A percentile compares a stretch with the other conserved stretches of the same genome.
Evolutionary conservation across 2,797 vertebrate genomes (phyloP).

Genomic region (Saxicola maurus): DNA sequence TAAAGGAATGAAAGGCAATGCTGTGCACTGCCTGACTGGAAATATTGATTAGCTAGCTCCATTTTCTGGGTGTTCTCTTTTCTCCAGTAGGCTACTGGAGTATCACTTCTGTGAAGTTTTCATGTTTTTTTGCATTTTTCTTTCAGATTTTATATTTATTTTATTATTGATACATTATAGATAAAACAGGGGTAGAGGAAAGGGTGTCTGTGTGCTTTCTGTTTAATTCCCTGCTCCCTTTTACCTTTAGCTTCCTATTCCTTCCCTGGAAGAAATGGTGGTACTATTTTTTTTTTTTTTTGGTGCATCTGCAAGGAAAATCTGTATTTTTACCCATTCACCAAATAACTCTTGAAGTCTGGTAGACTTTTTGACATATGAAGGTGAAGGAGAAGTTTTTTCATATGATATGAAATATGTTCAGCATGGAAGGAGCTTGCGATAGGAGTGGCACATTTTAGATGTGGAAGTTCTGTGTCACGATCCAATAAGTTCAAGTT

Average conservation of each 20-base stretch:
- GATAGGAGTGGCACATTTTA: neutral
- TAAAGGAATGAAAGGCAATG: neutral
- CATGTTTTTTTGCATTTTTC: neutral
- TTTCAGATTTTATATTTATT: neutral
- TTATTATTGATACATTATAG: neutral
- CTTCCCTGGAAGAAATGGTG: neutral
- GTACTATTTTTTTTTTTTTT: neutral
- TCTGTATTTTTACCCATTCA: neutral
- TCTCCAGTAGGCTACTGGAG: neutral
- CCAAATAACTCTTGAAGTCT: neutral
- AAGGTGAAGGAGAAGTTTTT: neutral
- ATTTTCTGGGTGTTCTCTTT: neutral
- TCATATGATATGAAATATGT: neutral
- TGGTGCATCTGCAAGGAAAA: neutral
- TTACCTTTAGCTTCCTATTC: neutral
- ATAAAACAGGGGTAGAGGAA: neutral
- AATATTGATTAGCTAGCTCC: neutral
- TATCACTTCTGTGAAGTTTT: neutral
- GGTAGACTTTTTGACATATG: neutral
- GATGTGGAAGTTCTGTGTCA: neutral
- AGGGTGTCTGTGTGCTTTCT: neutral
- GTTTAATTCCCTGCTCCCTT: neutral
- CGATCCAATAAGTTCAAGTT: neutral
- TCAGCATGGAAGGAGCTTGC: fast-evolving
- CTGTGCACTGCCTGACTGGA: neutral